phyloP scores from a whole-genome alignment of 2,888 invertebrate genomes.

The Tetropium fuscum region DNA sequence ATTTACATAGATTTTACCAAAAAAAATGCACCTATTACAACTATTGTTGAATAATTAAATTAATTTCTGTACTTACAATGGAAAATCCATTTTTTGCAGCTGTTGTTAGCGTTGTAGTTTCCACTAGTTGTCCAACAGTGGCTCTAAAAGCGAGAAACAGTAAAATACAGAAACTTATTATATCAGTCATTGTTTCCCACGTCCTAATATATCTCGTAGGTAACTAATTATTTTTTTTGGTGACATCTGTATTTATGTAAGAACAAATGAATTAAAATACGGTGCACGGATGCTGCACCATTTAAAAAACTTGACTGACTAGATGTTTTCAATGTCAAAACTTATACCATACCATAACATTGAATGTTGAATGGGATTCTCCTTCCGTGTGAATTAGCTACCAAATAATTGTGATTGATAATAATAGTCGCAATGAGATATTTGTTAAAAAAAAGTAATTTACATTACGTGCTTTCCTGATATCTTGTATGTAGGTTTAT shows the following conservation, averaged over 20 bases:
- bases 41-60: not conserved
- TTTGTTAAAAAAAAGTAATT: not conserved
- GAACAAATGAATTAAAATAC: not conserved
- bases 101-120: not conserved
- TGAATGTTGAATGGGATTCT: not conserved
- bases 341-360: not conserved
- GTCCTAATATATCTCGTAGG: not conserved
- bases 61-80: conserved; percentile 5
- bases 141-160: too few relatives aligned
- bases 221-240: conserved; percentile 5
- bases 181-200: not conserved
- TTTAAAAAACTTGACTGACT: conserved; percentile 1
- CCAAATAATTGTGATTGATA: conserved; percentile 6
- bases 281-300: conserved; percentile 7
- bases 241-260: conserved; percentile 13
- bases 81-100: conserved; percentile 1
- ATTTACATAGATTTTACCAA: too few relatives aligned
- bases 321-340: conserved; percentile 11
- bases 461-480: not conserved
- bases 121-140: too few relatives aligned
- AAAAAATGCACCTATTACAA: too few relatives aligned
- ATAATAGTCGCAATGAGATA: not conserved
- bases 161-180: too few relatives aligned
- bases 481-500: conserved; percentile 3
- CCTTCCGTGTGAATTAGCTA: not conserved